These are phyloP conservation scores for Drosophila carrolli DNA, from an alignment of 1,140 invertebrate species.

Conservation along the genomic window DNA sequence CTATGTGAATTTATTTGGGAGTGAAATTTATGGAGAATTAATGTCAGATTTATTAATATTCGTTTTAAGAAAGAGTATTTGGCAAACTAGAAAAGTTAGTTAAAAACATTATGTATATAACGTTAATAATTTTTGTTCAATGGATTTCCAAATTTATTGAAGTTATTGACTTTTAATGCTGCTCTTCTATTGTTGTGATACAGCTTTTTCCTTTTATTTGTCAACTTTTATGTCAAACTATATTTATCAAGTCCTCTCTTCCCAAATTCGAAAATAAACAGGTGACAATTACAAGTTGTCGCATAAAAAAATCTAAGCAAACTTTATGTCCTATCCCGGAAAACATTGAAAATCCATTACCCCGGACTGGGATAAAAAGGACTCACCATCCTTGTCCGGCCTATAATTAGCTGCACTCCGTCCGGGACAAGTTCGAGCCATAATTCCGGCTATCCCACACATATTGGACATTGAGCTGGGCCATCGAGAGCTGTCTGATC, in stretches of 20 bases:
- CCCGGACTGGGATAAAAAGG: constrained; percentile 28
- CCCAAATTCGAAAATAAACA: constrained; percentile 20
- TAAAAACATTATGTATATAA: too few relatives aligned
- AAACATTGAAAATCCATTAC: constrained; percentile 79
- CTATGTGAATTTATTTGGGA: neutral
- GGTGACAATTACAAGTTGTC: constrained; percentile 31
- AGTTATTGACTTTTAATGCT: too few relatives aligned
- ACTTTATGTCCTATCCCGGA: constrained; percentile 26
- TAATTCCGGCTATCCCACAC: constrained; percentile 32
- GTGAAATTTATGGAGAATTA: neutral
- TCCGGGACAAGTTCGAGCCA: constrained; percentile 32
- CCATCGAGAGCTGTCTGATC: constrained; percentile 43
- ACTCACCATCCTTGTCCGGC: constrained; percentile 21
- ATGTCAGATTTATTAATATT: too few relatives aligned
- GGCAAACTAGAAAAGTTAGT: too few relatives aligned
- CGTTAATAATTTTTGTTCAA: too few relatives aligned
- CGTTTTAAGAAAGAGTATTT: too few relatives aligned
- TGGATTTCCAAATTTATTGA: too few relatives aligned
- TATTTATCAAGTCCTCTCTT: neutral
- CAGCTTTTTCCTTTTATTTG: too few relatives aligned
- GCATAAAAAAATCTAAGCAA: constrained; percentile 12
- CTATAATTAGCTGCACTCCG: constrained; percentile 76
- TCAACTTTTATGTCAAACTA: neutral
- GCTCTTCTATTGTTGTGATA: too few relatives aligned
- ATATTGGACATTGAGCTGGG: constrained; percentile 55